Evolutionary conservation across 2,888 invertebrate genomes (phyloP), one percentile per base, ranked within the genome.

Genomic region (Bellardia bayeri): DNA sequence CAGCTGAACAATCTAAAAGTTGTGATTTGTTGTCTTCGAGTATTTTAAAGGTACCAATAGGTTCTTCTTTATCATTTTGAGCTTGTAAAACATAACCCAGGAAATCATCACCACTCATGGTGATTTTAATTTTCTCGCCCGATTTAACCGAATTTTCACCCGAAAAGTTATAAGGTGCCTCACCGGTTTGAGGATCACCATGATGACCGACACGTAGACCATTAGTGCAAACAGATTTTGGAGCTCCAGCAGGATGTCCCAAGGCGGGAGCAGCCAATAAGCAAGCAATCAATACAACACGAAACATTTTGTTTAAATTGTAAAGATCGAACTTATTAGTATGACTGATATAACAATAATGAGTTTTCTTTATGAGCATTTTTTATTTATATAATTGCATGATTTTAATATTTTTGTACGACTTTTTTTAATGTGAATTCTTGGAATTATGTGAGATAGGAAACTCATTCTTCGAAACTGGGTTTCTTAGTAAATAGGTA

Each of bases 61-160:
- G 95, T 82, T 95, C 94, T 84, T 95, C 94, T 6, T 95, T 95
- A 3, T 94, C 93, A 64, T 92, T 90, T 16, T 96, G 95, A 0
- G 96, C 96, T 93, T 96, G 96, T 83, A 96, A 91, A 86, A 96
- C 93, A 91, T 96, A 95, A n/a, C 96, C 97, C 80, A 95, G 95
- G 93, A 96, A 95, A 79, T 93, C 94, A 6, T 92, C 90, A 0
- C 92, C 90, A 2, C 94, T 91, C 82, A 95, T 91, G 9, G 93
- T 94, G 5, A 95, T 92, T 2, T 93, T 92, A 9, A 95, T 90
- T 76, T 92, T 92, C 45, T 94, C 93, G 2, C 93, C 94, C 3
- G 92, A 86, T 64, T 92, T 91, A 13, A 94, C 91, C 92, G 90
- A 94, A 90, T 93, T 92, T 13, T 92, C 93, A 61, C 92, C 92